Conservation (phyloP, 2,113 vertebrate species). For the rabbit (Oryctolagus cuniculus) region mOryCun1.1 NC_091449.1:18889001-18889500, state of each 20-base stretch:
- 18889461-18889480: rapidly evolving
- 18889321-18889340: not conserved
- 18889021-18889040: not conserved
- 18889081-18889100: not conserved
- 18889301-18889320: not conserved
- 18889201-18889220: not conserved
- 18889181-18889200: not conserved
- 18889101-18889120: not conserved
- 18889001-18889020: not conserved
- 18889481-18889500: not conserved
- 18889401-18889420: not conserved
- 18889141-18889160: not conserved
- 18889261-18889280: rapidly evolving
- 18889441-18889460: not conserved
- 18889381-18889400: not conserved
- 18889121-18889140: not conserved
- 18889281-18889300: not conserved
- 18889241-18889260: not conserved
- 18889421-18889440: too few relatives aligned
- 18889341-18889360: not conserved
- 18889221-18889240: not conserved
- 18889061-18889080: not conserved
- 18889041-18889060: not conserved
- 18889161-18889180: not conserved
- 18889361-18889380: not conserved